Percentiles rank a stretch among this genome's conserved stretches.
Evolutionary conservation across 2,797 vertebrate species (phyloP).

Genomic region (Typhlichthys eigenmanni): DNA sequence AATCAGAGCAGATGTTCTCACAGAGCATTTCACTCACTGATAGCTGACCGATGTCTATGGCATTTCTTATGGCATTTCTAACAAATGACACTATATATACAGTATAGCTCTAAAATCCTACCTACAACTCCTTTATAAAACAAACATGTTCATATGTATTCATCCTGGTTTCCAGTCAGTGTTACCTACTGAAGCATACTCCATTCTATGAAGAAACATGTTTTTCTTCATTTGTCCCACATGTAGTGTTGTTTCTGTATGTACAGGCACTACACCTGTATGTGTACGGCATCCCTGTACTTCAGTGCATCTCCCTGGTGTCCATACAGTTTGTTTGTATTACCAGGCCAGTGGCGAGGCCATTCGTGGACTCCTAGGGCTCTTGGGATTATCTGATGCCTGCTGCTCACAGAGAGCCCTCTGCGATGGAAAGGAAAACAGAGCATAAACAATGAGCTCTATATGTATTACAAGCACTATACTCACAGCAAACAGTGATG

Average conservation of each 20-base stretch:
- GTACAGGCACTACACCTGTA: not conserved
- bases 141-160: slow-evolving; percentile 18
- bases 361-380: slow-evolving; percentile 83
- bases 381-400: slow-evolving; percentile 76
- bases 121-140: not conserved
- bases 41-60: too few relatives aligned
- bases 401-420: slow-evolving; percentile 88
- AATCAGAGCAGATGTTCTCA: too few relatives aligned
- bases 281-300: not conserved
- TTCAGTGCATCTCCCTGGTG: slow-evolving; percentile 9
- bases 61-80: too few relatives aligned
- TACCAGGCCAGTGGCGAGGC: slow-evolving; percentile 92
- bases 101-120: too few relatives aligned
- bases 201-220: too few relatives aligned
- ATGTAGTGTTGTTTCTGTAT: not conserved
- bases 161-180: slow-evolving; percentile 19
- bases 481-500: too few relatives aligned
- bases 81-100: too few relatives aligned
- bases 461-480: not conserved
- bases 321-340: slow-evolving; percentile 41
- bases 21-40: too few relatives aligned
- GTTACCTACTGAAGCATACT: slow-evolving; percentile 2
- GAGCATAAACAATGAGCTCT: slow-evolving; percentile 1
- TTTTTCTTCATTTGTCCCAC: not conserved
- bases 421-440: slow-evolving; percentile 67